Base-by-base conservation (phyloP, 2,113 vertebrate species). In the Copsychus sechellarum region DNA sequence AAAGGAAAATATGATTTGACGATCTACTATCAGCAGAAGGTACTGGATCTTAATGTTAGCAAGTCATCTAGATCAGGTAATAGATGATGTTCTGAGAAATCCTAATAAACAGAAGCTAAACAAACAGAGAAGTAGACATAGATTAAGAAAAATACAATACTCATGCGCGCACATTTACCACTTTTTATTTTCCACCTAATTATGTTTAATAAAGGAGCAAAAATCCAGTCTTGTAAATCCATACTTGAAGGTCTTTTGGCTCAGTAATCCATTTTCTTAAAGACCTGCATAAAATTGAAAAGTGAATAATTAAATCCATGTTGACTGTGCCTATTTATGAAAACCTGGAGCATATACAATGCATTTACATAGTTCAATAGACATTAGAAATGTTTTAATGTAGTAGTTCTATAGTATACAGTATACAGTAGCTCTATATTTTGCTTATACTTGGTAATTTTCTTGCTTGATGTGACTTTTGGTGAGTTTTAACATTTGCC, bases 271-370 rank as follows among this genome's bases (percentile, higher is more conserved):
- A 3, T 3, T 77, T 89, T 73, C 42, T 70, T 61, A 47, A 91
- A 81, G 36, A 15, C 8, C 47, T 53, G 1, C 47, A 20, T 6
- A 3, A 56, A 42, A 73, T 19, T 90, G 47, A 50, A 69, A 89
- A 66, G 31, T 31, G 21, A 38, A 6, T 76, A 48, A 70, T 19
- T 54, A 76, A 79, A 66, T 79, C 36, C 33, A 2, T 67, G 77
- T 97, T 98, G 98, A 97, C 89, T 98, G 98, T 98, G 97, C 98
- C 98, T 95, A 96, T 98, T 98, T 98, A 98, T 98, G 97, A 98
- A 95, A 98, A 90, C 96, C 96, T 80, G 67, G 56, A 96, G 43
- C 33, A 26, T 71, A 88, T 81, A 65, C 9, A 85, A 31, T 73
- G 24, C 11, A 11, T 73, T 86, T 85, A 11, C 33, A 3, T 42